Evolutionary conservation across 2,113 vertebrate species (phyloP), one percentile per base, ranked within the genome.

Genomic region (Cottus gobio): DNA sequence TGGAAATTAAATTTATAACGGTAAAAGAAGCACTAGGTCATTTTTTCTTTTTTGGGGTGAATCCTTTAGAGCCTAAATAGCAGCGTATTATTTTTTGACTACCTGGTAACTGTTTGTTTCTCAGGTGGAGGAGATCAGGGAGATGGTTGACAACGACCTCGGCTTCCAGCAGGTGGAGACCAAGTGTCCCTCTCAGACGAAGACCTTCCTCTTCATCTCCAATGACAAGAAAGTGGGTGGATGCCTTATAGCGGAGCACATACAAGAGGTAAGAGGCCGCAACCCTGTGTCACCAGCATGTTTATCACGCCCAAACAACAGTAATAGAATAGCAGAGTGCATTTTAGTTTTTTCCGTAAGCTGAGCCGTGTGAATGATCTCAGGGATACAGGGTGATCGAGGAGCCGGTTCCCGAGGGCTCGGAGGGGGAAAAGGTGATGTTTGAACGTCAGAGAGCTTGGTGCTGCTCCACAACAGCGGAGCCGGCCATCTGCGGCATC

Each of bases 111-210:
- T 36, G 34, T 31, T 75, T 71, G 30, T 63, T 26, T 26, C 31
- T 82, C 50, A 99, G 98, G 97, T 99, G 62, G 98, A 99, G 80
- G 98, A 99, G 93, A 99, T 99, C 77, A 95, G 98, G 92, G 98
- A 99, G 93, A 97, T 99, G 97, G 98, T 99, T 90, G 98, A 99
- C 95, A 99, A 96, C 82, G 98, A 99, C 88, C 93, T 99, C 79
- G 98, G 98, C 87, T 99, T 99, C 93, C 98, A 99, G 75, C 97
- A 99, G 91, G 96, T 96, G 91, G 96, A 97, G 11, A 95, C 97
- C 63, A 97, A 97, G 94, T 97, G 96, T 91, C 97, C 97, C 79
- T 97, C 97, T 52, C 95, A 97, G 94, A 98, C 96, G 63, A 99
- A 99, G 93, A 99, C 98, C 57, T 97, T 99, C 80, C 96, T 99